A percentile compares a stretch with the other conserved stretches of the same genome.
phyloP scores from a whole-genome alignment of 2,888 invertebrate genomes.

The Protodeltote pygarga region DNA sequence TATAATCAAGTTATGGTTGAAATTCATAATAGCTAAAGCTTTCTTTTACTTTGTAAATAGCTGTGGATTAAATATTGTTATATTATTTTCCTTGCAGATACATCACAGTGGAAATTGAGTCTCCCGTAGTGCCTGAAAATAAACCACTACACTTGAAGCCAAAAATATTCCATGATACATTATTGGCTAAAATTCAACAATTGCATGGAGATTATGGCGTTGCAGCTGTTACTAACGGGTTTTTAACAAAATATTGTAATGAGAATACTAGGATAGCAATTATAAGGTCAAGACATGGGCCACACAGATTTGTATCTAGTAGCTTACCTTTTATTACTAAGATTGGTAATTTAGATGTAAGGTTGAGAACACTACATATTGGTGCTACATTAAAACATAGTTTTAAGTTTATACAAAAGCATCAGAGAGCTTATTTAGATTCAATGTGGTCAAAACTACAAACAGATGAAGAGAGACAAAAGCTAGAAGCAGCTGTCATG shows the following conservation, averaged over 20 bases:
- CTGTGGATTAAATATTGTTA: background rate
- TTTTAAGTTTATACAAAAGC: conserved; percentile 90
- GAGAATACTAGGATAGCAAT: conserved; percentile 91
- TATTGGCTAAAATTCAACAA: conserved; percentile 89
- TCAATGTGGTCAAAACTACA: conserved; percentile 87
- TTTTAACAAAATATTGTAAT: conserved; percentile 93
- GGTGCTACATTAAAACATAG: conserved; percentile 94
- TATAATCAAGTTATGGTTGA: background rate
- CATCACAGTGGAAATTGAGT: conserved; percentile 89
- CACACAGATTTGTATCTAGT: conserved; percentile 90
- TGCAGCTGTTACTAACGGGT: conserved; percentile 90
- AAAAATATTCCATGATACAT: conserved; percentile 83
- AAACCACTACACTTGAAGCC: conserved; percentile 83
- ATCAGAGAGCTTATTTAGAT: conserved; percentile 89
- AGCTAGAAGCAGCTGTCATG: conserved; percentile 82
- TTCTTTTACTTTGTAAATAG: background rate
- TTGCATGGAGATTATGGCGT: conserved; percentile 92
- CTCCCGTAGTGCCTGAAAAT: conserved; percentile 79
- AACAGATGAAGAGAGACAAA: conserved; percentile 88
- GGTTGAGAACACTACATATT: conserved; percentile 89
- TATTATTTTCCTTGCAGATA: conserved; percentile 83
- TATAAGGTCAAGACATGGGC: conserved; percentile 91
- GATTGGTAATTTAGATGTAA: conserved; percentile 88
- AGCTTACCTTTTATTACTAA: conserved; percentile 90
- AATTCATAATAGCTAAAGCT: background rate